Percentiles rank a stretch among this genome's conserved stretches.
These are phyloP conservation scores for Frieseomelitta varia DNA, from an alignment of 1,140 invertebrate species.

Conservation along the genomic window DNA sequence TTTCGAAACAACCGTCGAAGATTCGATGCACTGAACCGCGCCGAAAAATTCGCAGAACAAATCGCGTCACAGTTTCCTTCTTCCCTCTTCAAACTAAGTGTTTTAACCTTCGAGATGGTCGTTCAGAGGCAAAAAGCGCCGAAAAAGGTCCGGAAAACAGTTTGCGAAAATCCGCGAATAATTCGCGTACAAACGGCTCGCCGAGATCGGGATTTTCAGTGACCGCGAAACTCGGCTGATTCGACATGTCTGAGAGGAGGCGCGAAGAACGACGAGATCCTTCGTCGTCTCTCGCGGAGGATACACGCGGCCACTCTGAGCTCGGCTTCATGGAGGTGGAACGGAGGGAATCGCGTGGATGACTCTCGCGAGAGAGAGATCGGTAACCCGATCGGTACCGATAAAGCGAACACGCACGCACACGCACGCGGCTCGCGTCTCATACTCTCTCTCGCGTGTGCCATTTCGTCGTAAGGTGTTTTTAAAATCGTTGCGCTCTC, in stretches of 20 bases:
- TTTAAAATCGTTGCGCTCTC: no score
- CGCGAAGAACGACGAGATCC: conserved; percentile 55
- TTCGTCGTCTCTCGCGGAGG: conserved; percentile 27
- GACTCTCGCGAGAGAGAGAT: conserved; percentile 41
- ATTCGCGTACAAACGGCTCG: no score
- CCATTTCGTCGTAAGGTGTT: not conserved
- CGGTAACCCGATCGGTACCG: not conserved
- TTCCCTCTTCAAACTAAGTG: not conserved
- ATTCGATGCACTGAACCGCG: no score
- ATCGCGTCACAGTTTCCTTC: not conserved
- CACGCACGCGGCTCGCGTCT: no score
- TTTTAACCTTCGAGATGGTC: no score
- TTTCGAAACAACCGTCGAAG: no score
- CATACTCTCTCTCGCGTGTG: not conserved
- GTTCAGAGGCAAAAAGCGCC: not conserved
- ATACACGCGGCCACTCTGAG: conserved; percentile 35
- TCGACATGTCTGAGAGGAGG: conserved; percentile 47
- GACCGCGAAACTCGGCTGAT: conserved; percentile 39
- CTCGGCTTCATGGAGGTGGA: conserved; percentile 50
- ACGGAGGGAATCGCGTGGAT: conserved; percentile 38
- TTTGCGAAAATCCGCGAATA: not conserved
- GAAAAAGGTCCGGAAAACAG: not conserved
- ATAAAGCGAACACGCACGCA: not conserved
- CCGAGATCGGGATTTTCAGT: not conserved
- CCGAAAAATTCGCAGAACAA: no score